Evolutionary conservation across 2,797 vertebrate genomes (phyloP), one percentile per base, ranked within the genome.

Genomic region (Cryptoprocta ferox): DNA sequence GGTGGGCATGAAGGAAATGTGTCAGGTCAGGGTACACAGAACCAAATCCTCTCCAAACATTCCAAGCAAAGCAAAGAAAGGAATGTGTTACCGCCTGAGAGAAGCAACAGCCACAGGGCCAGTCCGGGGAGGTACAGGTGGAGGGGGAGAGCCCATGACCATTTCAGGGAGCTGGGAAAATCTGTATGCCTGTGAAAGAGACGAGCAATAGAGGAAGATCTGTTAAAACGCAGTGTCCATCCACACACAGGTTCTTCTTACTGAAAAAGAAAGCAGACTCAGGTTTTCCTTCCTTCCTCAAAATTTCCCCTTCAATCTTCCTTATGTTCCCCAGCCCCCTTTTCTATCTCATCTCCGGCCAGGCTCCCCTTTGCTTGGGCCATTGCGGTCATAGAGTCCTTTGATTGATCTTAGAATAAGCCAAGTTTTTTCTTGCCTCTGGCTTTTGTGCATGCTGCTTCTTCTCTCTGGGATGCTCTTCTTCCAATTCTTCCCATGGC

Each of bases 161-260:
- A 99, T 99, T 98, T 99, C 99, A 94, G 99, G 99, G 97, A 99
- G 99, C 98, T 99, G 99, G 86, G 99, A 99, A 98, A 99, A 99
- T 97, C 99, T 99, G 97, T 99, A 99, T 92, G 99, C 99, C 99
- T 99, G 97, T 56, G 85, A 98, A 90, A 95, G 63, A 98, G 48
- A 97, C 87, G 93, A 95, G 84, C 3, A 66, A 3, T 5, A 79
- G 66, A 70, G 21, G 19, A 39, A 75, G 6, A 80, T 63, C 70
- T 83, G 70, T 98, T 85, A 97, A 94, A 78, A 56, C 24, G 30
- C 32, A 30, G 65, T 1, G 10, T 13, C 14, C 0, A 61, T 11
- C 78, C 35, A 39, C 65, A 70, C n/a, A n/a, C 1, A 21, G 19
- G 4, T 19, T 75, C 10, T n/a, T 19, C 45, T 48, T 71, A 24